Evolutionary conservation across 2,888 invertebrate species (phyloP).

Genomic region (Torymus tubicola): DNA sequence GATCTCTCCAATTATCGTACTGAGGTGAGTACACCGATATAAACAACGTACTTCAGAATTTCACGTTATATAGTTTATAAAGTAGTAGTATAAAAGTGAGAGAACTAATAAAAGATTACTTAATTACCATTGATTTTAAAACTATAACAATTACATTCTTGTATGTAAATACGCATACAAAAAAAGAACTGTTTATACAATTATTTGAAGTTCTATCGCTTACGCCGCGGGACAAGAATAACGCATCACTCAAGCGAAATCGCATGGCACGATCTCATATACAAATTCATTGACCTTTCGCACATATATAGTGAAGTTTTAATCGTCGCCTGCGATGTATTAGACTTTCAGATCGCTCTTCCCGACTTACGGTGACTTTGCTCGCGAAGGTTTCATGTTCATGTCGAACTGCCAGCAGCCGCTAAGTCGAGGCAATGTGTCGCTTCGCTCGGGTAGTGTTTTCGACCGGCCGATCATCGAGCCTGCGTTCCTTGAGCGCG

Average conservation of each 20-base stretch:
- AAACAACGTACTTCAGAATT: no score
- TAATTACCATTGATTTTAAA: background rate
- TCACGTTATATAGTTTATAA: no score
- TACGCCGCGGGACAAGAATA: no score
- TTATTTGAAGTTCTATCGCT: no score
- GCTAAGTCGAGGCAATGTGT: conserved; percentile 83
- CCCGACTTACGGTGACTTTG: conserved; percentile 81
- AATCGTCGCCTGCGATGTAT: conserved; percentile 50
- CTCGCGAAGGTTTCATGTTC: conserved; percentile 84
- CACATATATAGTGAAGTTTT: no score
- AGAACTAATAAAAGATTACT: no score
- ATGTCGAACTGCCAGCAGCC: conserved; percentile 84
- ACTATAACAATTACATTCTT: background rate
- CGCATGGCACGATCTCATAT: no score
- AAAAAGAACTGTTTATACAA: no score
- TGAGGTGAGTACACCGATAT: conserved; percentile 74
- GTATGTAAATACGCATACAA: no score
- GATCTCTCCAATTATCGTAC: conserved; percentile 83
- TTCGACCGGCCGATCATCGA: conserved; percentile 83
- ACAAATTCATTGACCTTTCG: no score
- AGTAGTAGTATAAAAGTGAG: no score
- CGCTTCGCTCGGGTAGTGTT: conserved; percentile 79
- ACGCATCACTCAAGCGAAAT: no score
- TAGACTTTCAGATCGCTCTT: conserved; percentile 83
- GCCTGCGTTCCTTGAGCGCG: conserved; percentile 84